A percentile compares a stretch with the other conserved stretches of the same genome.
Evolutionary conservation across 2,797 vertebrate species (phyloP).

Genomic region (Apodemus agrarius): DNA sequence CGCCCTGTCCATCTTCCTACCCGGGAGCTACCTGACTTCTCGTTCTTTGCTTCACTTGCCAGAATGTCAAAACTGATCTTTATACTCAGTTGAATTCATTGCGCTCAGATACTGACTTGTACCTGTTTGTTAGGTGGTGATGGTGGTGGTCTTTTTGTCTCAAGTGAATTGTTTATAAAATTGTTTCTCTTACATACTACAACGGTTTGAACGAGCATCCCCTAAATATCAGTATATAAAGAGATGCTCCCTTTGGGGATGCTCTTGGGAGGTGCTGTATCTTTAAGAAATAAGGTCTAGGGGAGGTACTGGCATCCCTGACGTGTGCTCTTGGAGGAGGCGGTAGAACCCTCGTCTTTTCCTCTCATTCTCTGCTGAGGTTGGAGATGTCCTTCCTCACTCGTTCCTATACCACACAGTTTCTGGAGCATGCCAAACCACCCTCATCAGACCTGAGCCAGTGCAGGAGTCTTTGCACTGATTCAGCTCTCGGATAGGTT

Average conservation of each 20-base stretch:
- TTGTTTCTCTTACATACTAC: not conserved
- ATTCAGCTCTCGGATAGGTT: not conserved
- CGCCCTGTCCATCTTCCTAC: not conserved
- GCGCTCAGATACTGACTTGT: not conserved
- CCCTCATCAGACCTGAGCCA: not conserved
- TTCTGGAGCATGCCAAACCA: not conserved
- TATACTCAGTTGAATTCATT: not conserved
- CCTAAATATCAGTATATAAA: not conserved
- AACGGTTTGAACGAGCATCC: not conserved
- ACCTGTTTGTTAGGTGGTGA: not conserved
- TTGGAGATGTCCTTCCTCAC: not conserved
- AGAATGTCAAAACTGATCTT: not conserved
- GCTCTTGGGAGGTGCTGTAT: not conserved
- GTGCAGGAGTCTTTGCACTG: not conserved
- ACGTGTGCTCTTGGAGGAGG: not conserved
- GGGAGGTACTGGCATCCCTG: not conserved
- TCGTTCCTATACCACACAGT: not conserved
- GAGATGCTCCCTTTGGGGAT: not conserved
- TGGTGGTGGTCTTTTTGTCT: not conserved
- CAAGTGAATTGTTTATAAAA: not conserved
- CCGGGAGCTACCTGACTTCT: not conserved
- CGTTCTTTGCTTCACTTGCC: not conserved
- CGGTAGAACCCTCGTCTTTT: not conserved
- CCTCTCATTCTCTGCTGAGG: not conserved
- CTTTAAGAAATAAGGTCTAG: not conserved